Conservation (phyloP, 1,140 invertebrate genomes). For the Drosophila guanche region DNA sequence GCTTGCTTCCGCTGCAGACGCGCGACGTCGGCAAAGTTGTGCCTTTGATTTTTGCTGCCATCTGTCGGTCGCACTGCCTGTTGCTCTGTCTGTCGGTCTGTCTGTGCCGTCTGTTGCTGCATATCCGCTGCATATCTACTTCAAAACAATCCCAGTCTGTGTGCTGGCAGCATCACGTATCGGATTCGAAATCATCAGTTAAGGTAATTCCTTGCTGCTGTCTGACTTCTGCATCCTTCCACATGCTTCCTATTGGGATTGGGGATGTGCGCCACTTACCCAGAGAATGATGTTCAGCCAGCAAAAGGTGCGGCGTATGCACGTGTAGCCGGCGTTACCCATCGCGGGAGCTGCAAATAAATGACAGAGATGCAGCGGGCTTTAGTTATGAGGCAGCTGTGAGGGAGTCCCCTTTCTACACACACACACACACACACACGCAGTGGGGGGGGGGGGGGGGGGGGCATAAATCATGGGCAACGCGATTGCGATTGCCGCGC, state of each 20-base stretch:
- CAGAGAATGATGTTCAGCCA: constrained; percentile 90
- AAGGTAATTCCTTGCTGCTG: too few species aligned
- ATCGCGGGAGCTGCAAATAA: constrained; percentile 80
- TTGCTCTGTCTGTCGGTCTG: constrained; percentile 10
- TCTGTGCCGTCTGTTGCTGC: constrained; percentile 28
- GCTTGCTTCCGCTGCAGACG: constrained; percentile 67
- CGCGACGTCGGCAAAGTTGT: constrained; percentile 62
- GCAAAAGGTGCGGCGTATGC: constrained; percentile 90
- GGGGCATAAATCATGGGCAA: constrained; percentile 51
- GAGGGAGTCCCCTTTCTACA: constrained; percentile 4
- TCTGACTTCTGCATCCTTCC: too few species aligned
- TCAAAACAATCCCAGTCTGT: neutral
- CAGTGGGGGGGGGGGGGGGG: constrained; percentile 8
- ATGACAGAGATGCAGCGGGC: neutral
- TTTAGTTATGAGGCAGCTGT: neutral
- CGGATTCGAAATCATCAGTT: too few species aligned
- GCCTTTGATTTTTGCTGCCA: constrained; percentile 32
- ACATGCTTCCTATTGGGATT: too few species aligned
- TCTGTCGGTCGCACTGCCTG: constrained; percentile 1
- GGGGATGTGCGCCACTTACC: constrained; percentile 84
- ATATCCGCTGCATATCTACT: constrained; percentile 32
- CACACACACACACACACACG: constrained; percentile 9
- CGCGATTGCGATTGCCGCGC: constrained; percentile 25
- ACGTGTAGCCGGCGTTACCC: constrained; percentile 90
- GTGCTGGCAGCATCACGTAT: too few species aligned